phyloP scores from a whole-genome alignment of 2,797 vertebrate genomes.

The Onychomys leucogaster region DNA sequence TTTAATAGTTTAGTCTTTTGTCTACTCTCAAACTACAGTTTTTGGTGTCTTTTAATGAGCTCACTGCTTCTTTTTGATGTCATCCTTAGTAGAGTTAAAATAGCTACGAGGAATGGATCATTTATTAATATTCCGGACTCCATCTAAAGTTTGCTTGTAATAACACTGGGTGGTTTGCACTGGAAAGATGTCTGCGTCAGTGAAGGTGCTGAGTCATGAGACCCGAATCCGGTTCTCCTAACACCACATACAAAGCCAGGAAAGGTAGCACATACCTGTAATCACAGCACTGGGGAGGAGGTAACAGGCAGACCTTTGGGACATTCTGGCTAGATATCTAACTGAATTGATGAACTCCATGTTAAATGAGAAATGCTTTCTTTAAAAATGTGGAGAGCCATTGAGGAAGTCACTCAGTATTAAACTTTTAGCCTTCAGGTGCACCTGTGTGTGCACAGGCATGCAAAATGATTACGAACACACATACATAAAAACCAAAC shows the following conservation, averaged over 20 bases:
- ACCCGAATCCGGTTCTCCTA: neutral
- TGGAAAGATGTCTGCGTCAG: neutral
- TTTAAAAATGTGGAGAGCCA: neutral
- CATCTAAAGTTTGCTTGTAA: neutral
- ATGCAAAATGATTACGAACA: neutral
- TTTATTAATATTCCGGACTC: slow-evolving; percentile 1
- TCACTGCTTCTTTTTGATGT: slow-evolving; percentile 19
- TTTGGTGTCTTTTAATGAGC: neutral
- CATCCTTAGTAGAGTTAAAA: slow-evolving; percentile 43
- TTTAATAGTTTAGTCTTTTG: neutral
- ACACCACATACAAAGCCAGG: neutral
- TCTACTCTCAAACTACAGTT: neutral
- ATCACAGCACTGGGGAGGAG: neutral
- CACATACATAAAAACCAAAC: neutral
- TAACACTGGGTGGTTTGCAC: neutral
- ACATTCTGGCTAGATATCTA: neutral
- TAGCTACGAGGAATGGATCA: neutral
- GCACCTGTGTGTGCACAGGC: neutral
- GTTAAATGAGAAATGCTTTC: neutral
- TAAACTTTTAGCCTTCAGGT: neutral
- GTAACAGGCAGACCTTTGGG: neutral
- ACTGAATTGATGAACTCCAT: neutral
- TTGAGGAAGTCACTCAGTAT: neutral
- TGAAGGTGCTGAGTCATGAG: neutral
- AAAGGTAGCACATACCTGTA: neutral